phyloP scores from a whole-genome alignment of 2,797 vertebrate genomes.

The Ctenopoma kingsleyae region DNA sequence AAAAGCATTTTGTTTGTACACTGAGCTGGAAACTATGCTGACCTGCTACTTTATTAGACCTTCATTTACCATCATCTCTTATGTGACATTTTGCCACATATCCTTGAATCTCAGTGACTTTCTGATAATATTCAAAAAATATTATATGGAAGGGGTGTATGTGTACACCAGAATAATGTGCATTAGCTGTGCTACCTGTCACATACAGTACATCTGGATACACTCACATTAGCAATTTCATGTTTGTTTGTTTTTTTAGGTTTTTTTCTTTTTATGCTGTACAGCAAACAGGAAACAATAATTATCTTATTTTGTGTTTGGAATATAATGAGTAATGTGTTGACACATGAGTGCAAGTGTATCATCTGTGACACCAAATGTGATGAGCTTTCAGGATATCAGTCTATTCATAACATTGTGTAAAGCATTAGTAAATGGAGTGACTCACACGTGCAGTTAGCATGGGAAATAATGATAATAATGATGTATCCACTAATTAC shows the following conservation, averaged over 20 bases:
- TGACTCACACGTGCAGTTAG: conserved; percentile 31
- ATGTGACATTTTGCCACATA: conserved; percentile 66
- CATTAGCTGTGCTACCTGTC: neutral
- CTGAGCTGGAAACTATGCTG: conserved; percentile 34
- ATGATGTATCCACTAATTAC: conserved; percentile 66
- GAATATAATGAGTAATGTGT: neutral
- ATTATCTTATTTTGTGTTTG: neutral
- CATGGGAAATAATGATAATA: conserved; percentile 45
- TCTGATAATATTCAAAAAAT: conserved; percentile 33
- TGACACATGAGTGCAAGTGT: neutral
- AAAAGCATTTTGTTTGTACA: conserved; percentile 62
- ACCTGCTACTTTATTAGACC: conserved; percentile 42
- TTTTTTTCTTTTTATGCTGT: neutral
- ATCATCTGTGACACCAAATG: conserved; percentile 7
- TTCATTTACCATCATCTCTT: conserved; percentile 40
- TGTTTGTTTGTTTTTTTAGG: neutral
- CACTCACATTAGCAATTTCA: neutral
- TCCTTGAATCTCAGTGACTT: conserved; percentile 71
- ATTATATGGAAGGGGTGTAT: conserved; percentile 10
- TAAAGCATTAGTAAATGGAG: conserved; percentile 12
- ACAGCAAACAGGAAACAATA: no score
- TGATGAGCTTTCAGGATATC: conserved; percentile 5
- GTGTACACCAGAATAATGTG: neutral
- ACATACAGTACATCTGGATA: neutral
- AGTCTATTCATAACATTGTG: neutral